Percentiles rank a stretch among this genome's conserved stretches.
Conservation (phyloP, 2,113 vertebrate species). For the Zeus faber region DNA sequence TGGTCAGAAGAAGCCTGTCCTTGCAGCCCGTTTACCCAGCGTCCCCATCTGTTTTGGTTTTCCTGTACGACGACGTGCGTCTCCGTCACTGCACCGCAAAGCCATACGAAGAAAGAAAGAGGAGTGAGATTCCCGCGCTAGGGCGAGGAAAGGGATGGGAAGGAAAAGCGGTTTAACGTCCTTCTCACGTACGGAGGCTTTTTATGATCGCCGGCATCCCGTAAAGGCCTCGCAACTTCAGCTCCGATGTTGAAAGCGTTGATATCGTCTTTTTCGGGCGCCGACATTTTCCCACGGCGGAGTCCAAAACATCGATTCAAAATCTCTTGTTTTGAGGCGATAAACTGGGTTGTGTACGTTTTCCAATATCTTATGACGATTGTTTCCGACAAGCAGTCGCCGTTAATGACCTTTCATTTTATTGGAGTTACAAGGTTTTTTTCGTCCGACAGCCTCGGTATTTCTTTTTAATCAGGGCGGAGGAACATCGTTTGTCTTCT, state of each 20-base stretch:
- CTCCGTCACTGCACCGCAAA: slow-evolving; percentile 35
- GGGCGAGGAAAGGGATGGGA: not conserved
- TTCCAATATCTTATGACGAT: too few relatives aligned
- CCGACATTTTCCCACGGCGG: not conserved
- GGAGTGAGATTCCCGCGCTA: not conserved
- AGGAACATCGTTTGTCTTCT: too few relatives aligned
- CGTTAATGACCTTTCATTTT: too few relatives aligned
- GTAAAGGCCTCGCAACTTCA: not conserved
- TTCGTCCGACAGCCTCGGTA: too few relatives aligned
- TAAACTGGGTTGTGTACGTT: slow-evolving; percentile 10
- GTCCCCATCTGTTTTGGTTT: slow-evolving; percentile 13
- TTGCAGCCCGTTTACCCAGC: slow-evolving; percentile 28
- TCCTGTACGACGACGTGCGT: not conserved
- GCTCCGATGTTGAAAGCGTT: not conserved
- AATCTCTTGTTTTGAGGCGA: not conserved
- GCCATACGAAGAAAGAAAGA: slow-evolving; percentile 40
- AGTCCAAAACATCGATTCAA: not conserved
- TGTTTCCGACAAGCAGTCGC: too few relatives aligned
- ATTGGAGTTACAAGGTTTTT: too few relatives aligned
- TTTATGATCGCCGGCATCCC: not conserved
- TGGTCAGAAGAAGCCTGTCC: slow-evolving; percentile 26
- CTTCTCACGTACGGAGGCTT: not conserved
- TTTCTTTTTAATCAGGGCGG: too few relatives aligned
- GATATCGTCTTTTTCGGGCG: not conserved
- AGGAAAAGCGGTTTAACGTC: not conserved